These are phyloP conservation scores for Microchirus variegatus DNA, from an alignment of 2,797 vertebrate species.

Conservation along the genomic window DNA sequence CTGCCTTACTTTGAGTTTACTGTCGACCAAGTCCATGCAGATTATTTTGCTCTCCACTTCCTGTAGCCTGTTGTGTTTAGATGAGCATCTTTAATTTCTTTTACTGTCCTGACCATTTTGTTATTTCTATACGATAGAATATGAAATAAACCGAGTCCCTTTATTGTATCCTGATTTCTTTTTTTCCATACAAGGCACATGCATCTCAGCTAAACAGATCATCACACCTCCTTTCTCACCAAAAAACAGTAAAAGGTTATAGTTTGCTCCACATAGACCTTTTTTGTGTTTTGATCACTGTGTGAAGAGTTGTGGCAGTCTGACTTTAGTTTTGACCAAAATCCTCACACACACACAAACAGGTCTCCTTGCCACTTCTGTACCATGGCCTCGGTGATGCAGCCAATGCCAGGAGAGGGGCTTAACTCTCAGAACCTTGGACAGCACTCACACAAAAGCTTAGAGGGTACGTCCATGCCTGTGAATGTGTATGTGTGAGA, in stretches of 20 bases:
- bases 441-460: slow-evolving; percentile 59
- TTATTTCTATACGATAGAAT: slow-evolving; percentile 45
- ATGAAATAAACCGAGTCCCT: slow-evolving; percentile 33
- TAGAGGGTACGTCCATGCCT: slow-evolving; percentile 19
- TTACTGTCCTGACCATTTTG: slow-evolving; percentile 18
- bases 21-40: slow-evolving; percentile 53
- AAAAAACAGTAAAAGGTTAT: no score
- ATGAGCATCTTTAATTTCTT: slow-evolving; percentile 40
- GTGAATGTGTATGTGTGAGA: slow-evolving; percentile 42
- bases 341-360: slow-evolving; percentile 5
- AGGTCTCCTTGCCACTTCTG: slow-evolving; percentile 57
- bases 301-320: no score
- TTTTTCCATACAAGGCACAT: neutral
- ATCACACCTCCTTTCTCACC: no score
- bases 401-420: slow-evolving; percentile 56
- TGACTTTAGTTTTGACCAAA: no score
- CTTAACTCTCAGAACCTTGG: slow-evolving; percentile 67
- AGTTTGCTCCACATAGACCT: no score
- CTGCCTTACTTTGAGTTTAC: slow-evolving; percentile 21
- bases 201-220: no score
- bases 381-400: slow-evolving; percentile 49
- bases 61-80: slow-evolving; percentile 61
- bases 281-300: no score
- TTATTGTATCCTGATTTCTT: slow-evolving; percentile 64
- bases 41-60: slow-evolving; percentile 22